These are phyloP conservation scores for Anastrepha ludens DNA, from an alignment of 1,140 invertebrate species.

Conservation along the genomic window DNA sequence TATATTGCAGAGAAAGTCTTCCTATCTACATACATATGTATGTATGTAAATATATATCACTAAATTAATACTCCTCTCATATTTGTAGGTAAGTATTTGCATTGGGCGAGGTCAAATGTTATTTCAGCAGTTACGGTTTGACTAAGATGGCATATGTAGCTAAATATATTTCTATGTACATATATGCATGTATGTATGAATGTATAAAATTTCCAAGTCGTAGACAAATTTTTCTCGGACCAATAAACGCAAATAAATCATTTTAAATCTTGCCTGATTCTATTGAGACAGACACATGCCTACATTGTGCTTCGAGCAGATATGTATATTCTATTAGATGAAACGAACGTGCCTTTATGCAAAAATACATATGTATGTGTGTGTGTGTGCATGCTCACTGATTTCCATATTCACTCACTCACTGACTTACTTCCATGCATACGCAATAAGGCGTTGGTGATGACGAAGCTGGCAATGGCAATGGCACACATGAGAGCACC, in stretches of 20 bases:
- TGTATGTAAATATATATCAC: no score
- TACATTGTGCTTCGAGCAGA: background rate
- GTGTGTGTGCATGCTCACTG: background rate
- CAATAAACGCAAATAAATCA: conserved; percentile 52
- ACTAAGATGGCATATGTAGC: background rate
- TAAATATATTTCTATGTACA: background rate
- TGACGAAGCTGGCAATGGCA: conserved; percentile 44
- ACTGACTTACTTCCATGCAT: conserved; percentile 12
- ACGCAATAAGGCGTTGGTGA: conserved; percentile 21
- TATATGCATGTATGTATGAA: background rate
- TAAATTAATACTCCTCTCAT: background rate
- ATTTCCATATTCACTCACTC: conserved; percentile 31
- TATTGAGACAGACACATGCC: conserved; percentile 24
- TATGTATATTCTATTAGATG: conserved; percentile 17
- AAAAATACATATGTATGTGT: background rate
- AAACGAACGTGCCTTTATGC: background rate
- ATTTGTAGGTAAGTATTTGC: background rate
- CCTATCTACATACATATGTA: background rate
- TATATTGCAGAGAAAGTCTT: background rate
- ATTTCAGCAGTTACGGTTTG: background rate
- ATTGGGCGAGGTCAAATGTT: conserved; percentile 40
- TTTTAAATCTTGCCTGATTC: conserved; percentile 32
- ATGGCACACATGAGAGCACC: conserved; percentile 46
- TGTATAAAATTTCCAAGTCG: conserved; percentile 1
- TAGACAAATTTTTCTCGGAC: conserved; percentile 49